Base-by-base conservation (phyloP, 2,113 vertebrate species). In the Nestor notabilis region DNA sequence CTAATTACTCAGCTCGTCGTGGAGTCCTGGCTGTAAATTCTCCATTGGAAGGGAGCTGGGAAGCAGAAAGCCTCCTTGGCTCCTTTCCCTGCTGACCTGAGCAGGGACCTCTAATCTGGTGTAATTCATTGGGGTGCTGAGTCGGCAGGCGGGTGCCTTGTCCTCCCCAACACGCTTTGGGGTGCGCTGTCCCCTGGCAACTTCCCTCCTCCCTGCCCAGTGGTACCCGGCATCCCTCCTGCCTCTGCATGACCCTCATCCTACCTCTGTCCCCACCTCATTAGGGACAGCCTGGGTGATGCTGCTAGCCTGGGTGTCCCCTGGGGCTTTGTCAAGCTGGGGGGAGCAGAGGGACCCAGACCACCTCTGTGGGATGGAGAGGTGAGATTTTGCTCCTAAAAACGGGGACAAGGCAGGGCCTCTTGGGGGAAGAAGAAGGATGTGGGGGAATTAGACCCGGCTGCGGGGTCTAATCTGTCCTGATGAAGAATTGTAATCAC, bases 21-120 rank as follows among this genome's bases (percentile, higher is more conserved):
- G 3, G 47, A 52, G 72, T 70, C 83, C 53, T 52, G 87, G 93
- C 92, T 0, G 5, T 96, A 95, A 95, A 95, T 96, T 91, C 77
- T 79, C 74, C 5, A 0, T 3, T 43, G 39, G 89, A 53, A 81
- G 68, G 9, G 3, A 81, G 75, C 39, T 6, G 31, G 63, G 16
- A 56, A 85, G 50, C 13, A 11, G 76, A 81, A 89, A 89, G 71
- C 66, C 68, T 74, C 74, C 70, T 88, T 92, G 88, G 90, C 90
- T 92, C 50, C 37, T 74, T 84, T 87, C 90, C 92, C 82, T 6
- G 18, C 61, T 76, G 83, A 80, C 83, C 83, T 37, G 90, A 71
- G 80, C 81, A 28, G 65, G 44, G 81, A 56, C 52, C 79, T 46
- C 53, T 75, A 87, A 71, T 85, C 86, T 17, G 0, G 5, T 50